A percentile compares a stretch with the other conserved stretches of the same genome.
These are phyloP conservation scores for Pararge aegeria DNA, from an alignment of 1,140 invertebrate genomes.

Conservation along the genomic window DNA sequence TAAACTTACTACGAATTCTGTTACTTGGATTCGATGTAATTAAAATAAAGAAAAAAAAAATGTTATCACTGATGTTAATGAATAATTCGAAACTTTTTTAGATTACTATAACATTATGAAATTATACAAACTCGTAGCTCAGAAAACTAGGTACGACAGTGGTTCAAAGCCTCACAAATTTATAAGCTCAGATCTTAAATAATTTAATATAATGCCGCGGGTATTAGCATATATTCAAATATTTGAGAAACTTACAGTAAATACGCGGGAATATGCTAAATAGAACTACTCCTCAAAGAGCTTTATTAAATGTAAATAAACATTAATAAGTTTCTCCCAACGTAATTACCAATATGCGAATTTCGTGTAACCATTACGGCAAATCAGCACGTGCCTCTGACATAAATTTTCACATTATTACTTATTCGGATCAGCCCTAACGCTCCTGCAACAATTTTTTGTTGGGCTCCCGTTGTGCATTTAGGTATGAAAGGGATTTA, in stretches of 20 bases:
- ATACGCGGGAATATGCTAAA: slow-evolving; percentile 7
- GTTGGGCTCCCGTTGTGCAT: slow-evolving; percentile 64
- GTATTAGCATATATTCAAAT: background rate
- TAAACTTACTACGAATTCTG: no score
- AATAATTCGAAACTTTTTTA: no score
- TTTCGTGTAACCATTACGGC: slow-evolving; percentile 66
- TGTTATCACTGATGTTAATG: no score
- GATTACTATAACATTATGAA: no score
- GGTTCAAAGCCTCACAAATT: background rate
- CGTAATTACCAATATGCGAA: slow-evolving; percentile 69
- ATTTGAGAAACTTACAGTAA: slow-evolving; percentile 9
- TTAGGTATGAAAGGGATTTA: slow-evolving; percentile 70
- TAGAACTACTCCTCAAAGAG: slow-evolving; percentile 23
- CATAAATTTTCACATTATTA: slow-evolving; percentile 77
- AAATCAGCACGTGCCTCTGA: slow-evolving; percentile 69
- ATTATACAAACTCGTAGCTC: no score
- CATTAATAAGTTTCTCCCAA: slow-evolving; percentile 39
- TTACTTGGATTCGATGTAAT: no score
- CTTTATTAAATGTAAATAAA: slow-evolving; percentile 35
- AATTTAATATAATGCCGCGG: background rate
- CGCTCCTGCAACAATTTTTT: slow-evolving; percentile 55
- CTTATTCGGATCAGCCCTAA: slow-evolving; percentile 45
- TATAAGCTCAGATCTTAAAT: background rate
- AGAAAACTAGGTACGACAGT: background rate
- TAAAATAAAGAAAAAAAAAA: no score